These are phyloP conservation scores for Collichthys lucidus DNA, from an alignment of 2,113 vertebrate genomes.

Conservation along the genomic window DNA sequence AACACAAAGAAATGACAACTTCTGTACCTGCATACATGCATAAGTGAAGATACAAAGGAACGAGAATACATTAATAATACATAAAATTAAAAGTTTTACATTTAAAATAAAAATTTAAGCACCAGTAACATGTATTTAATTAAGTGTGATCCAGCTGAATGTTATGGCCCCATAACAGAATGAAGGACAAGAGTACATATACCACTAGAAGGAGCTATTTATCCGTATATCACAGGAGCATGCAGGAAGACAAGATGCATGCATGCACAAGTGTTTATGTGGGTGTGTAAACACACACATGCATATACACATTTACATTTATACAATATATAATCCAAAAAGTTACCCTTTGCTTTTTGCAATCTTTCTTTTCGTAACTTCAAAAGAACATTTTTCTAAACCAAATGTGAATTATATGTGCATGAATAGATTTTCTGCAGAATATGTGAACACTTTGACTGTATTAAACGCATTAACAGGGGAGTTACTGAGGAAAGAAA, in stretches of 20 bases:
- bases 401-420: neutral
- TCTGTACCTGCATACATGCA: neutral
- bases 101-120: neutral
- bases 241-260: conserved; percentile 2
- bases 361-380: neutral
- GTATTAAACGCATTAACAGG: conserved; percentile 37
- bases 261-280: neutral
- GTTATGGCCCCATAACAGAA: neutral
- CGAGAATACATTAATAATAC: neutral
- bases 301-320: no score
- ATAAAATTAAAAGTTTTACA: neutral
- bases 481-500: conserved; percentile 80
- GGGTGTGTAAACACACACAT: neutral
- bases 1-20: no score
- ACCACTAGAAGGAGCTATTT: conserved; percentile 45
- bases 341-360: neutral
- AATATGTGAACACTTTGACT: neutral
- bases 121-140: neutral
- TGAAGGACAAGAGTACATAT: neutral
- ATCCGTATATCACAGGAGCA: conserved; percentile 8
- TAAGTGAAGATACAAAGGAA: neutral
- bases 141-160: neutral
- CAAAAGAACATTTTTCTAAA: neutral
- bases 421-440: conserved; percentile 9
- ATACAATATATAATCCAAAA: neutral